Percentiles rank a stretch among this genome's conserved stretches.
phyloP scores from a whole-genome alignment of 2,888 invertebrate species.

The Chrysolina americana region DNA sequence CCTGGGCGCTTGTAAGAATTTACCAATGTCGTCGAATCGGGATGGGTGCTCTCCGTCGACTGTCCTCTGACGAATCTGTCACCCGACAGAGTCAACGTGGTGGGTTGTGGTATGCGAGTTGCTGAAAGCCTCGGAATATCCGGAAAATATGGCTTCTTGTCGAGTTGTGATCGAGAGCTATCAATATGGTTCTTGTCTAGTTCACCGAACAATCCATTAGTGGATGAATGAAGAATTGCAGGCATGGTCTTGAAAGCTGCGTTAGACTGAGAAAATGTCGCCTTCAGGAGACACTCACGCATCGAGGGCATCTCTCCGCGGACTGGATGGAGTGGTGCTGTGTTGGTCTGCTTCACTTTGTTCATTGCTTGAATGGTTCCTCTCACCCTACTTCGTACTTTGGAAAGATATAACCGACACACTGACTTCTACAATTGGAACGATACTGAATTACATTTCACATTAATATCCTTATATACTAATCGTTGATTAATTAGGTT shows the following conservation, averaged over 20 bases:
- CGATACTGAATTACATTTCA: no score
- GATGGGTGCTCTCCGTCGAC: slow-evolving; percentile 82
- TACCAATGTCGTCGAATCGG: slow-evolving; percentile 80
- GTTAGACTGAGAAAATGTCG: slow-evolving; percentile 63
- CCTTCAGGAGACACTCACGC: slow-evolving; percentile 62
- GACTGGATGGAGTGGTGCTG: slow-evolving; percentile 49
- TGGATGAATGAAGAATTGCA: slow-evolving; percentile 59
- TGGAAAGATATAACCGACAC: no score
- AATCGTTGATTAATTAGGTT: no score
- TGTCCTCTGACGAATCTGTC: slow-evolving; percentile 85
- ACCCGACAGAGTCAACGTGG: slow-evolving; percentile 91
- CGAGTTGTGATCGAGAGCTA: slow-evolving; percentile 67
- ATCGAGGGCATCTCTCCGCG: slow-evolving; percentile 63
- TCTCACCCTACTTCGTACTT: no score
- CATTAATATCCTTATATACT: no score
- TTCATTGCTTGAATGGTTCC: no score
- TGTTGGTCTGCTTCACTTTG: slow-evolving; percentile 76
- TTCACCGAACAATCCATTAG: slow-evolving; percentile 62
- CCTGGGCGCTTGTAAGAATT: slow-evolving; percentile 74
- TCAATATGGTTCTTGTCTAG: slow-evolving; percentile 67
- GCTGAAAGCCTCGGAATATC: slow-evolving; percentile 76
- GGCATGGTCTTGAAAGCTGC: slow-evolving; percentile 60
- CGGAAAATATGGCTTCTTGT: slow-evolving; percentile 71
- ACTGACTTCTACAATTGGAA: no score
- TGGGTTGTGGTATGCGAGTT: slow-evolving; percentile 88